Evolutionary conservation across 2,888 invertebrate species (phyloP).

Genomic region (Galeruca laticollis): DNA sequence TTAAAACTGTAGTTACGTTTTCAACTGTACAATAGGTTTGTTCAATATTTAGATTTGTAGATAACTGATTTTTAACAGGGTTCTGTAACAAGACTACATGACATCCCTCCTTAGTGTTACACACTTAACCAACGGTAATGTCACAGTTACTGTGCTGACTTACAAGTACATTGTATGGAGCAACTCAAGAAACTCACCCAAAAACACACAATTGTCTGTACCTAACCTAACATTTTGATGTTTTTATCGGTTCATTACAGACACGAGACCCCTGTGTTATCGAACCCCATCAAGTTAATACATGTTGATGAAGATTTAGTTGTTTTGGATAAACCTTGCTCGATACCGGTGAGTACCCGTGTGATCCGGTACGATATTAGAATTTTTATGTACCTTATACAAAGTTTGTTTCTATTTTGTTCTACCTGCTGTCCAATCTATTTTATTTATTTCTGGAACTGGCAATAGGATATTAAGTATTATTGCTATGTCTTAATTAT

Average conservation of each 20-base stretch:
- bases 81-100: slow-evolving; percentile 4
- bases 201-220: background rate
- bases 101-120: background rate
- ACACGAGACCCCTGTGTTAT: slow-evolving; percentile 90
- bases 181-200: background rate
- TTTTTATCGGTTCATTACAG: slow-evolving; percentile 67
- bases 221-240: slow-evolving; percentile 44
- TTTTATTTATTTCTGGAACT: background rate
- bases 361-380: slow-evolving; percentile 28
- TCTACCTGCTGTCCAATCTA: background rate
- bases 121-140: background rate
- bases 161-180: background rate
- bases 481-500: no score
- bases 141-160: background rate
- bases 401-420: background rate
- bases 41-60: slow-evolving; percentile 3
- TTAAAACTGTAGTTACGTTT: background rate
- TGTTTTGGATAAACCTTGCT: slow-evolving; percentile 91
- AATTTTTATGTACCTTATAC: background rate
- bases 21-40: slow-evolving; percentile 4
- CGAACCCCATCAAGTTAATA: slow-evolving; percentile 83
- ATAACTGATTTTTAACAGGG: slow-evolving; percentile 15
- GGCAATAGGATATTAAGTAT: no score
- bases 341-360: slow-evolving; percentile 82
- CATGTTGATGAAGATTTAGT: slow-evolving; percentile 86